These are phyloP conservation scores for Tangara arthus DNA, from an alignment of 2,797 vertebrate genomes.

Conservation along the genomic window DNA sequence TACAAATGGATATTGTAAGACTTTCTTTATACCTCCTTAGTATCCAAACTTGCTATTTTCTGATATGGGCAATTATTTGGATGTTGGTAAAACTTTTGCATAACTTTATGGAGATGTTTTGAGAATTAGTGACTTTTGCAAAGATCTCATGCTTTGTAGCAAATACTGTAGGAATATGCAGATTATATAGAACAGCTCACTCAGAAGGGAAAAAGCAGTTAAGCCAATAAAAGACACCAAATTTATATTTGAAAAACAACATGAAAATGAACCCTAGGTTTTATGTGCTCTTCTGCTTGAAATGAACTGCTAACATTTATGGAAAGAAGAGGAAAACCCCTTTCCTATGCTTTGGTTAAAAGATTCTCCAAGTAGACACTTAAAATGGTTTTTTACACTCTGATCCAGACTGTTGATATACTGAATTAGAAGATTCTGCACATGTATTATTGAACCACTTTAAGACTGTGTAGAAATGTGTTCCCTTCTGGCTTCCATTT, in stretches of 20 bases:
- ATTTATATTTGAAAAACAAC: neutral
- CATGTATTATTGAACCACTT: neutral
- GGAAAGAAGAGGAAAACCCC: neutral
- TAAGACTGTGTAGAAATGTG: neutral
- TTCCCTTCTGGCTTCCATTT: neutral
- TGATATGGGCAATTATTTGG: neutral
- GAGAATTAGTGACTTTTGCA: neutral
- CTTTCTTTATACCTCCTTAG: neutral
- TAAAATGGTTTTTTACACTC: neutral
- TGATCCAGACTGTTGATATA: neutral
- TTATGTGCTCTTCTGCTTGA: neutral
- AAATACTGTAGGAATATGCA: neutral
- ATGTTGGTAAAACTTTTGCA: neutral
- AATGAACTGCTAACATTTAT: neutral
- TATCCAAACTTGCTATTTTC: neutral
- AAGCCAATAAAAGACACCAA: neutral
- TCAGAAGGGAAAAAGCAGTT: neutral
- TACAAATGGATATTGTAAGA: neutral
- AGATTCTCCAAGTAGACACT: neutral
- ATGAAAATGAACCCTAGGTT: neutral
- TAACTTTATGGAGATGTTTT: neutral
- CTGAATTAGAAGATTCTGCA: neutral
- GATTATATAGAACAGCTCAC: neutral
- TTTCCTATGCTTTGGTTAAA: neutral
- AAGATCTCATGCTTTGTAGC: neutral